Evolutionary conservation across 2,888 invertebrate genomes (phyloP), one percentile per base, ranked within the genome.

Genomic region (Drosophila tripunctata): DNA sequence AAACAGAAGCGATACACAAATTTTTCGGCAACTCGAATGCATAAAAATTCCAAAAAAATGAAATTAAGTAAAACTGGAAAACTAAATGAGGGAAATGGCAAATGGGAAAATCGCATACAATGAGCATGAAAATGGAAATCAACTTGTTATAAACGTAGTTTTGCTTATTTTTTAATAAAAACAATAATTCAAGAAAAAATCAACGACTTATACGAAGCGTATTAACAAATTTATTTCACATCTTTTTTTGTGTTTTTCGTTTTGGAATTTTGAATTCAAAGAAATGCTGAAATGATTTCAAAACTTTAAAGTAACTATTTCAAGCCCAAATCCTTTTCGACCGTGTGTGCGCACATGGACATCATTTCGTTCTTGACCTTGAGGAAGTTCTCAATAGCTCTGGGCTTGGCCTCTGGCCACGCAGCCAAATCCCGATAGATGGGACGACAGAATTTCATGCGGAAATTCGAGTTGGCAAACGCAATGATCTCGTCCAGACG

Each of bases 381-480:
- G 38, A 94, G 89, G 92, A 95, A 98, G 83, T 95, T 96, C 22
- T 94, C 93, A 43, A 97, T 93, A 0, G 97, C 95, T 67, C 88
- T 90, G 1, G 93, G 91, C 65, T 95, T 93, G 0, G 94, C 93
- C 17, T 93, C 94, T 65, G 95, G 94, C 98, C 97, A 98, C 0
- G 92, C 93, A 78, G 95, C 96, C 60, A 98, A 92, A 88, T 96
- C 97, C 66, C 96, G 94, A 91, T 97, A 98, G 44, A 98, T 92
- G 2, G 98, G 97, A 27, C 97, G 93, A 1, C 96, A 95, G 91
- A 94, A 98, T 91, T 98, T 98, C 96, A 98, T 96, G 54, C 98
- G 93, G 30, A 98, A 98, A 88, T 96, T 95, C 14, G 94, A 93
- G 75, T 96, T 96, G 6, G 97, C 94, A 92, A 98, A 98, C 15